Base-by-base conservation (phyloP, 2,797 vertebrate species). In the Hydrolagus colliei region DNA sequence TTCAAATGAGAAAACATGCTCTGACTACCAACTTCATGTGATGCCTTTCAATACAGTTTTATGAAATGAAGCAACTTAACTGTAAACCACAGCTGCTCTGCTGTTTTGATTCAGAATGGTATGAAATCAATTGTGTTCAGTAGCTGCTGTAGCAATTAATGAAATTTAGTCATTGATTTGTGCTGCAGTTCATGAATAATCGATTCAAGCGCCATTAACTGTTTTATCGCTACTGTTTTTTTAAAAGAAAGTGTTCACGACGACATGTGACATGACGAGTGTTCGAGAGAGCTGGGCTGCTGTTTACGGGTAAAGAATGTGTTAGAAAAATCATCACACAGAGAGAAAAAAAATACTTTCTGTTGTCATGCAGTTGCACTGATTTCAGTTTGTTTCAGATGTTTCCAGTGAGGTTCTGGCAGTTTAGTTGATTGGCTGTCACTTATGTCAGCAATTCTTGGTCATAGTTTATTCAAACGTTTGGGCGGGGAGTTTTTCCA, bases 11-110 rank as follows among this genome's bases (percentile, higher is more conserved):
- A 59, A 86, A 78, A 78, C 27, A 68, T 59, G 63, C 18, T 27
- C 75, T 22, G 52, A 52, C 18, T 79, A 63, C 35, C 63, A 86
- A 59, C 67, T 59, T 86, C 61, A 86, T 41, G 18, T 72, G 22
- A 71, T 22, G 63, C 32, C 41, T 9, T 68, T 68, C 32, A 41
- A 35, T 68, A 68, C 63, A 41, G 63, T 41, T 4, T 27, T 67
- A 5, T 62, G 41, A 52, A 52, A 52, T 52, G 41, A 52, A 52
- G 41, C 41, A 52, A 79, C n/a, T 65, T 84, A 71, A 35, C 79
- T 84, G 63, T n/a, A 84, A 11, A 71, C 8, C 14, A 41, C 79
- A 67, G 68, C 16, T 18, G 68, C 16, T 18, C 2, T 82, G 79
- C 79, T 9, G 16, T 20, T 68, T 82, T 22, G 71, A 84, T 35